Conservation (phyloP, 2,113 vertebrate species). For the Poeciliopsis turrubarensis region DNA sequence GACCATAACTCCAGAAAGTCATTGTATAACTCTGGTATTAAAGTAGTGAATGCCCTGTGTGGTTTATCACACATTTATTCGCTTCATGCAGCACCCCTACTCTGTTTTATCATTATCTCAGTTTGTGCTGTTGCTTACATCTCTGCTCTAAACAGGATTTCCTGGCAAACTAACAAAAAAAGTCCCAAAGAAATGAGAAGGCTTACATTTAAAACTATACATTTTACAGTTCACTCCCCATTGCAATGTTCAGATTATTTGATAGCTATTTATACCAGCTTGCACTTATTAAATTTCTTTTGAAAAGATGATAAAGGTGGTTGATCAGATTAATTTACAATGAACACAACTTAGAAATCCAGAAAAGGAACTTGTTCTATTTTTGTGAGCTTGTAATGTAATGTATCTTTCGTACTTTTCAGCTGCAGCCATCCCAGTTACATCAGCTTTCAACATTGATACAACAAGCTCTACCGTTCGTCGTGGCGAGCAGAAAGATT, state of each 20-base stretch:
- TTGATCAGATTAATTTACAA: too few relatives aligned
- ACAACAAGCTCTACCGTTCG: neutral
- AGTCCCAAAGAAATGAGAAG: neutral
- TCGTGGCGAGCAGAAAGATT: conserved; percentile 32
- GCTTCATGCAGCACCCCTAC: too few relatives aligned
- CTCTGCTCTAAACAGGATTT: neutral
- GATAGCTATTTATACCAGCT: too few relatives aligned
- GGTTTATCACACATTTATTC: too few relatives aligned
- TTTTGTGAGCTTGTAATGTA: neutral
- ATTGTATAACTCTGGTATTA: too few relatives aligned
- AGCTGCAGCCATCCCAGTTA: conserved; percentile 28
- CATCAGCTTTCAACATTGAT: conserved; percentile 67
- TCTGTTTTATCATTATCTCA: neutral
- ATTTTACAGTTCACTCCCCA: too few relatives aligned
- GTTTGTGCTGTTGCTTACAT: neutral
- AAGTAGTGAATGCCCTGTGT: too few relatives aligned
- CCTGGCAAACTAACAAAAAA: neutral
- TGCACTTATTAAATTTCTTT: too few relatives aligned
- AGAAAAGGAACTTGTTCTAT: neutral
- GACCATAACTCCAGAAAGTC: too few relatives aligned
- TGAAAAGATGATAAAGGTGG: too few relatives aligned
- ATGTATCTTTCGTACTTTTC: neutral
- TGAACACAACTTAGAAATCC: too few relatives aligned
- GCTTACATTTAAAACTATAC: neutral
- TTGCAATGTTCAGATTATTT: too few relatives aligned